phyloP scores from a whole-genome alignment of 2,888 invertebrate genomes.

The Lumbricus terrestris region DNA sequence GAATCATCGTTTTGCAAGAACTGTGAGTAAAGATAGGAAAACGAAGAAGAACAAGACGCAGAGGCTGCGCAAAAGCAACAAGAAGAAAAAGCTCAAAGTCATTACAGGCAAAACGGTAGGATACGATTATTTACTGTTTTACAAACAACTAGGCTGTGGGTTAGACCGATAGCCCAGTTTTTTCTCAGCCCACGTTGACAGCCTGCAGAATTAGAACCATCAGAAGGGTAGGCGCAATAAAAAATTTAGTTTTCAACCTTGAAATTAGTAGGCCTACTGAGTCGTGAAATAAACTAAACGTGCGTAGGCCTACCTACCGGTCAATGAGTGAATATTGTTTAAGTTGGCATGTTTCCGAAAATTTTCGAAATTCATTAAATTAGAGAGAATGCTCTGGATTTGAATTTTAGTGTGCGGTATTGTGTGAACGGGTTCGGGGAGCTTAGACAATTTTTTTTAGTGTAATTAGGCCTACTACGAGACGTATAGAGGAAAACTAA shows the following conservation, averaged over 20 bases:
- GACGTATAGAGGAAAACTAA: no score
- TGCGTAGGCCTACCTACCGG: neutral
- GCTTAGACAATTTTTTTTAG: no score
- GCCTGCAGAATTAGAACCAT: neutral
- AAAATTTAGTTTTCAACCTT: neutral
- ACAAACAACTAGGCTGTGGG: neutral
- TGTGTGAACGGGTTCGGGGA: no score
- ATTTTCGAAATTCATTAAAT: no score
- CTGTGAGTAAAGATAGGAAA: neutral
- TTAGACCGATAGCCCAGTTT: neutral
- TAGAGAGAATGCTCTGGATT: no score
- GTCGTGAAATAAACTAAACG: neutral
- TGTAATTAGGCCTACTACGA: no score
- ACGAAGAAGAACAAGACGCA: neutral
- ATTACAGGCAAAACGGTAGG: neutral
- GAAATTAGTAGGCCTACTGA: no score
- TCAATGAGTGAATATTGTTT: neutral
- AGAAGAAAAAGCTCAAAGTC: neutral
- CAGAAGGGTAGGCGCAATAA: no score
- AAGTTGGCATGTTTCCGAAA: no score
- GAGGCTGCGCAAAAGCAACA: neutral
- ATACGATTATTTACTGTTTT: neutral
- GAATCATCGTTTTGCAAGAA: neutral
- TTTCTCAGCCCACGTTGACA: neutral
- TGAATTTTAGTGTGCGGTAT: no score